Base-by-base conservation (phyloP, 2,888 invertebrate species). In the Gortyna flavago region DNA sequence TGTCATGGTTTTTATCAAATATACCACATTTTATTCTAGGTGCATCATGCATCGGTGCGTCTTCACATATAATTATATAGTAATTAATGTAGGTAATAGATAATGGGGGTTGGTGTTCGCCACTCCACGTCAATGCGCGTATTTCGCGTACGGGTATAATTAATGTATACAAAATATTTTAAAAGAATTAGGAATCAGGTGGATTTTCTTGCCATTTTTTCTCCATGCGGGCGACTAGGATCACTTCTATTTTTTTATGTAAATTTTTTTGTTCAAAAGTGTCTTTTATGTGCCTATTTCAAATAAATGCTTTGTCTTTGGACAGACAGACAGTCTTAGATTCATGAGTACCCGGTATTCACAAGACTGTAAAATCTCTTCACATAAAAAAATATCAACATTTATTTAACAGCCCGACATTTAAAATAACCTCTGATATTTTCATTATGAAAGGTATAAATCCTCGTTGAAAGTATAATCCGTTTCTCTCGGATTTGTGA, bases 401-500 rank as follows among this genome's bases (percentile, higher is more conserved):
- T 72, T 81, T 9, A 64, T 72, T 80, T 62, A 57, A 16, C n/a
- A 72, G 29, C 25, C n/a, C 54, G 67, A 65, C 67, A 69, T 83
- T 54, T 25, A 61, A 81, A 79, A 66, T 69, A 76, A 78, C 72
- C 62, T 75, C 57, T 81, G 44, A 86, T 81, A 88, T 86, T 86
- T 88, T 78, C 72, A 66, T 84, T 76, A 87, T 76, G 70, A 87
- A 84, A 81, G 62, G 64, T 75, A 79, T 80, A 86, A 89, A 84
- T 89, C 75, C 67, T 69, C 67, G 82, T 72, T 80, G 78, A 85
- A 87, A 86, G 41, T 79, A 84, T 81, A 88, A 89, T 89, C 88
- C 80, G 72, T 84, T 83, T 78, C 64, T 51, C 48, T 51, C 35
- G 81, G 80, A 85, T 87, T 88, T 83, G 73, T 59, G 38, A 79